These are phyloP conservation scores for Chloebia gouldiae DNA, from an alignment of 2,113 vertebrate species.

Conservation along the genomic window DNA sequence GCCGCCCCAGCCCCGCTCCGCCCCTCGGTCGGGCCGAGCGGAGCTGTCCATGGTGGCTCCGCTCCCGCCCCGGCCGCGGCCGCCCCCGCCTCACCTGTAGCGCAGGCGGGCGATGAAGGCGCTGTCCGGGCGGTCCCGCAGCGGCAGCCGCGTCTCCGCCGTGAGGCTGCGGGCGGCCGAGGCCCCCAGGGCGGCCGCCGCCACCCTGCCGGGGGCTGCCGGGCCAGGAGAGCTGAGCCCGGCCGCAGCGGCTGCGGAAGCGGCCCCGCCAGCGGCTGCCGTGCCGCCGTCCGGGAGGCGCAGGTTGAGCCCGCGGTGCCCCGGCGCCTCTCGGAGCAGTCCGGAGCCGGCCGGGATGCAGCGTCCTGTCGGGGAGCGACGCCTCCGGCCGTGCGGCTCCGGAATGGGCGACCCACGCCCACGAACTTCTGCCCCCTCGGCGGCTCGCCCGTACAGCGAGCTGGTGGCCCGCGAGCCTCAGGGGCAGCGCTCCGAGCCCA, in stretches of 20 bases:
- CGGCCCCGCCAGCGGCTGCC: background rate
- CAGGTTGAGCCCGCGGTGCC: conserved; percentile 45
- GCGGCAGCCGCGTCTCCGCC: background rate
- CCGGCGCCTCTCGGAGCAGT: conserved; percentile 40
- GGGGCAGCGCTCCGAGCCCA: conserved; percentile 36
- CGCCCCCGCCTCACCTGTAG: conserved; percentile 55
- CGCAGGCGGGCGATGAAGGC: background rate
- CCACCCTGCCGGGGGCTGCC: background rate
- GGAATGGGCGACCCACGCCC: conserved; percentile 2
- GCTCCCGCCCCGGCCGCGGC: background rate
- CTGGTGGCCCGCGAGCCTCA: background rate
- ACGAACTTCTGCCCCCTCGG: conserved; percentile 51
- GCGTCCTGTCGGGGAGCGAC: background rate
- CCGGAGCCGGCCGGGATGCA: conserved; percentile 24
- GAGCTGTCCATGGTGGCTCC: conserved; percentile 72
- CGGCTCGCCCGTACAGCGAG: background rate
- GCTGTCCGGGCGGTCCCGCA: conserved; percentile 17
- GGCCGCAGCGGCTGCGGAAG: conserved; percentile 43
- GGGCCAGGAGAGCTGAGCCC: background rate
- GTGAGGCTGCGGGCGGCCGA: conserved; percentile 46
- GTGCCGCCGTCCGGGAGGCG: conserved; percentile 42
- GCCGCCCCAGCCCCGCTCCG: background rate
- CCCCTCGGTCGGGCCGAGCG: background rate
- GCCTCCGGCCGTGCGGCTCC: conserved; percentile 31
- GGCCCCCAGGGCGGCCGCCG: conserved; percentile 22